Conservation (phyloP, 2,888 invertebrate genomes). For the Drosophila paramelanica region DNA sequence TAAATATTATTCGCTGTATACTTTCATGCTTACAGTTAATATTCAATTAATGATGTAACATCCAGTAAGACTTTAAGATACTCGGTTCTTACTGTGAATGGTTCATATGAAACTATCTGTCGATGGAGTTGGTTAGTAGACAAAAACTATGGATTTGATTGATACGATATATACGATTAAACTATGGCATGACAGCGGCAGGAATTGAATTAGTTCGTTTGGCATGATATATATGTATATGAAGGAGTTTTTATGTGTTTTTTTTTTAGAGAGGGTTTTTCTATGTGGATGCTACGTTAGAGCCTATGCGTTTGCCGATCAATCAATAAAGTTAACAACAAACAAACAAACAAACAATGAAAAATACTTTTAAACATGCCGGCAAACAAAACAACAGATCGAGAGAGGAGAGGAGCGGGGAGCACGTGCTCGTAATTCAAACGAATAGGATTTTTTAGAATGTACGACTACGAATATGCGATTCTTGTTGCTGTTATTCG, state of each 20-base stretch:
- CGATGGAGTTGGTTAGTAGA: conserved; percentile 35
- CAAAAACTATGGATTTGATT: conserved; percentile 26
- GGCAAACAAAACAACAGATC: conserved; percentile 59
- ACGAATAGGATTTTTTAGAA: conserved; percentile 5
- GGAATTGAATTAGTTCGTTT: conserved; percentile 31
- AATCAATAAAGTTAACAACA: conserved; percentile 39
- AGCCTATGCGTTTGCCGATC: conserved; percentile 21
- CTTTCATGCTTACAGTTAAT: conserved; percentile 40
- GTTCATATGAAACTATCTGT: not conserved
- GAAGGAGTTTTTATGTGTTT: not conserved
- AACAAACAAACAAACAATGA: conserved; percentile 22
- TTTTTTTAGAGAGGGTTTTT: not conserved
- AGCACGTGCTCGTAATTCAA: conserved; percentile 26
- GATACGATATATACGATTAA: conserved; percentile 18
- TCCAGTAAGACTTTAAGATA: not conserved
- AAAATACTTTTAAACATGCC: conserved; percentile 39
- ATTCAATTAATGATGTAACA: conserved; percentile 18
- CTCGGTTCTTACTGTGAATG: conserved; percentile 1
- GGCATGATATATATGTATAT: conserved; percentile 34
- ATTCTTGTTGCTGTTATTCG: conserved; percentile 44
- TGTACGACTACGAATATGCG: conserved; percentile 15
- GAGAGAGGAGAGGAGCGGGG: not conserved
- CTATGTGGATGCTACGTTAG: conserved; percentile 31
- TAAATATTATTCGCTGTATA: not conserved
- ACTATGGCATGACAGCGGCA: conserved; percentile 27